Evolutionary conservation across 2,113 vertebrate genomes (phyloP).

Genomic region (Corythoichthys haematopterus): DNA sequence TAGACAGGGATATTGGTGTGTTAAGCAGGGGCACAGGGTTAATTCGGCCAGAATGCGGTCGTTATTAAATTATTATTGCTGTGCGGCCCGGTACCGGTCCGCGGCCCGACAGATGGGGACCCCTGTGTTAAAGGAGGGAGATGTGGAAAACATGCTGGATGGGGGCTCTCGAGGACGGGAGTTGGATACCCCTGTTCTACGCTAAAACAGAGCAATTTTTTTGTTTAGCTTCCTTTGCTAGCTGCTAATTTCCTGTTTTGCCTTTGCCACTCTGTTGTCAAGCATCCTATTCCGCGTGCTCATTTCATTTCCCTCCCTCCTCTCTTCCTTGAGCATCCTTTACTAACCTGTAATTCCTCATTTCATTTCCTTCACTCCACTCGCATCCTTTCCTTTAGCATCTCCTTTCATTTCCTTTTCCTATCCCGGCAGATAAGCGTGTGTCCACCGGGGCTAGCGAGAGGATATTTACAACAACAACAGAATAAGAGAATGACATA

Average conservation of each 20-base stretch:
- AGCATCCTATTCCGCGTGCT: not conserved
- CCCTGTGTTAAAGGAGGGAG: too few relatives aligned
- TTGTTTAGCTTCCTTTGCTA: not conserved
- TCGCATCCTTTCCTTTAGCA: not conserved
- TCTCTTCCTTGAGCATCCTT: not conserved
- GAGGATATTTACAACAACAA: not conserved
- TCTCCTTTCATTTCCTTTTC: not conserved
- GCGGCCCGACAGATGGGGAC: too few relatives aligned
- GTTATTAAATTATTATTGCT: too few relatives aligned
- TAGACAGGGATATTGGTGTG: too few relatives aligned
- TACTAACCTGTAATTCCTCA: not conserved
- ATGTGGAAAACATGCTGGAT: too few relatives aligned
- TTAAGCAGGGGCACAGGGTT: too few relatives aligned
- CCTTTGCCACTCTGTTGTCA: too few relatives aligned
- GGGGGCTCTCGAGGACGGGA: too few relatives aligned
- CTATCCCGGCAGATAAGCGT: constrained; percentile 4
- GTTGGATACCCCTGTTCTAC: too few relatives aligned
- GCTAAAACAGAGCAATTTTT: too few relatives aligned
- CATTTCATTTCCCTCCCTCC: not conserved
- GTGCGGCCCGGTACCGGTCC: too few relatives aligned
- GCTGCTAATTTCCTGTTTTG: not conserved
- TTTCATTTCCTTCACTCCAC: constrained; percentile 30
- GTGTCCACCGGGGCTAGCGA: constrained; percentile 3
- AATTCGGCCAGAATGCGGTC: too few relatives aligned
- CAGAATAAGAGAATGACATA: not conserved